Conservation (phyloP, 1,140 invertebrate genomes). For the Ooceraea biroi region DNA sequence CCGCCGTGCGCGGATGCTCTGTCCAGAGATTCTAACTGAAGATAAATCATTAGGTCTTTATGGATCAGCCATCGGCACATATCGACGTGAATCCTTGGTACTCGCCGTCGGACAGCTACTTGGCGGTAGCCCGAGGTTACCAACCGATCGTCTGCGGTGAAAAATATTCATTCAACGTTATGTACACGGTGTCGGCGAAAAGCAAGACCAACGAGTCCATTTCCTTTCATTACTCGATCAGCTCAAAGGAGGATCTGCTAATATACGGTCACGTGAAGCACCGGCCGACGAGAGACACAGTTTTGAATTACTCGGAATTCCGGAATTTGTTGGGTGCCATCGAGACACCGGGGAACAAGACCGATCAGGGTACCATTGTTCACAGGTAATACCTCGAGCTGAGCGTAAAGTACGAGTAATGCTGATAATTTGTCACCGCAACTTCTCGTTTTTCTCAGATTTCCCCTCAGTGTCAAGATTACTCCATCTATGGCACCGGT, state of each 20-base stretch:
- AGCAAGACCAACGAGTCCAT: conserved; percentile 74
- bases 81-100: conserved; percentile 84
- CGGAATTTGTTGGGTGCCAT: conserved; percentile 80
- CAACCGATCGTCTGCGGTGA: conserved; percentile 83
- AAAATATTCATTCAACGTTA: conserved; percentile 84
- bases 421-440: neutral
- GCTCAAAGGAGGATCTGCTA: conserved; percentile 81
- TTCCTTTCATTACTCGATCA: conserved; percentile 84
- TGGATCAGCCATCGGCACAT: conserved; percentile 84
- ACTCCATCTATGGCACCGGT: conserved; percentile 91
- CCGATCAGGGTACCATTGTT: conserved; percentile 73
- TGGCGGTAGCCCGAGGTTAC: conserved; percentile 81
- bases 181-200: conserved; percentile 81
- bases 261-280: conserved; percentile 83
- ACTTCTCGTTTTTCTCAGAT: conserved; percentile 68
- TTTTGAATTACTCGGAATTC: conserved; percentile 83
- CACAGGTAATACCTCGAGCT: conserved; percentile 73
- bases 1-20: too few species aligned
- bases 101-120: conserved; percentile 84
- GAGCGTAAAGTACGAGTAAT: neutral
- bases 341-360: conserved; percentile 76
- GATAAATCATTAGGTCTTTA: conserved; percentile 79
- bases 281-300: conserved; percentile 79
- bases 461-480: conserved; percentile 85
- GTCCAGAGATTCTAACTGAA: conserved; percentile 19